Conservation (phyloP, 2,888 invertebrate species). For the Icerya purchasi region DNA sequence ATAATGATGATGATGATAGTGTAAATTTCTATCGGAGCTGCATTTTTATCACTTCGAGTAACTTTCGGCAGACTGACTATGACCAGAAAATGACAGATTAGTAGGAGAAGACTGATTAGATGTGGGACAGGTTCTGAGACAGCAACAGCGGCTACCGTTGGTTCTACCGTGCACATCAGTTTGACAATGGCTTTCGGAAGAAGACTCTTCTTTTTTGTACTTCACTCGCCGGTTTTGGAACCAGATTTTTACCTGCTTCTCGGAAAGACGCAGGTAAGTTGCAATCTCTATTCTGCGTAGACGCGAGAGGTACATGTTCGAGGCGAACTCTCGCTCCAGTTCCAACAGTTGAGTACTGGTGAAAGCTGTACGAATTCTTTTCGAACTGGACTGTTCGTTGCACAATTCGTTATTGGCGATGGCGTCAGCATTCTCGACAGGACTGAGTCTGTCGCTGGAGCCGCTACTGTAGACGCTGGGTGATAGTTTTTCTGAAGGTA, state of each 20-base stretch:
- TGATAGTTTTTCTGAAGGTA: too few species aligned
- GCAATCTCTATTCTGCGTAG: conserved; percentile 82
- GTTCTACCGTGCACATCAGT: background rate
- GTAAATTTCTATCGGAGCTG: too few species aligned
- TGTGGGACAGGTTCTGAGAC: background rate
- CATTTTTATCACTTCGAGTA: too few species aligned
- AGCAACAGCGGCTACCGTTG: background rate
- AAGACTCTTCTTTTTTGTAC: conserved; percentile 61
- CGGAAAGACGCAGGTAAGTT: conserved; percentile 62
- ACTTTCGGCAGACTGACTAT: too few species aligned
- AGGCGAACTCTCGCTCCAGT: conserved; percentile 56
- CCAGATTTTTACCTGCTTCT: conserved; percentile 91
- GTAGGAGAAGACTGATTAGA: too few species aligned
- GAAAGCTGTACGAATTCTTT: conserved; percentile 79
- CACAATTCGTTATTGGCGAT: conserved; percentile 5
- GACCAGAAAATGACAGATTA: too few species aligned
- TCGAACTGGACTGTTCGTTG: conserved; percentile 39
- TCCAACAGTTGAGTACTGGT: conserved; percentile 73
- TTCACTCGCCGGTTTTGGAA: conserved; percentile 86
- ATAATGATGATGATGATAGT: too few species aligned
- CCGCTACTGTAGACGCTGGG: too few species aligned
- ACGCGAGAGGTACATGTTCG: conserved; percentile 77
- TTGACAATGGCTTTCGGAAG: background rate
- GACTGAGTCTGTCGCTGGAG: background rate
- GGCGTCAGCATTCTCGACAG: background rate